phyloP scores from a whole-genome alignment of 2,113 vertebrate species.

The Diadophis punctatus region DNA sequence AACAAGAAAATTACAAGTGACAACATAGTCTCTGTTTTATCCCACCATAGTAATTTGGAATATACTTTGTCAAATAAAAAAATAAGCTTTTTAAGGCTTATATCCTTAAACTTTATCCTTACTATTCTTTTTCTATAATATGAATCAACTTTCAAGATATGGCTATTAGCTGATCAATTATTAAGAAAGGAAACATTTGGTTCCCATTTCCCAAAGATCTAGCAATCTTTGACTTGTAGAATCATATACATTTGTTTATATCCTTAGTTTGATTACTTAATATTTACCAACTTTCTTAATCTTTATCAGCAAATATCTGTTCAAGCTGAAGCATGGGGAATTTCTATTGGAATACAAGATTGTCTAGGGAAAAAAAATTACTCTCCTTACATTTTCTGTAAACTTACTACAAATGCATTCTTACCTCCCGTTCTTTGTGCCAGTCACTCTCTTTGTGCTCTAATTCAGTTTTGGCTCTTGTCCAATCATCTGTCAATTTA shows the following conservation, averaged over 20 bases:
- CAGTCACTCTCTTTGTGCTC: conserved; percentile 75
- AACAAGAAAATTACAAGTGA: conserved; percentile 39
- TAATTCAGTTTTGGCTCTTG: conserved; percentile 75
- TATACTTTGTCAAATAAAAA: neutral
- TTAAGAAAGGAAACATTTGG: neutral
- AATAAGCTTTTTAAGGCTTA: neutral
- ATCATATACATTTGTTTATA: neutral
- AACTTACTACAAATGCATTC: accelerated
- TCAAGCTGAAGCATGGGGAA: neutral
- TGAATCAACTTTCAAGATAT: neutral
- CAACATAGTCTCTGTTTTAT: neutral
- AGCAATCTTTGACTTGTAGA: neutral
- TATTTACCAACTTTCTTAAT: neutral
- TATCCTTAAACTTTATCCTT: neutral
- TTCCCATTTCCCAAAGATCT: neutral
- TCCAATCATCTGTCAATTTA: conserved; percentile 84
- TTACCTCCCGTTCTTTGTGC: conserved; percentile 74
- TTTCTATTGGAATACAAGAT: neutral
- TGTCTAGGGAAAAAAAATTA: accelerated
- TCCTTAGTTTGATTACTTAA: neutral
- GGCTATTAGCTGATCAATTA: neutral
- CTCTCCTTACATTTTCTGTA: neutral
- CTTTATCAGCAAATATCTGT: neutral
- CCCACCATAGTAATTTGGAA: neutral
- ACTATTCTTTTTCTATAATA: neutral